A percentile compares a stretch with the other conserved stretches of the same genome.
phyloP scores from a whole-genome alignment of 1,140 invertebrate genomes.

The Matsumurasca onukii region DNA sequence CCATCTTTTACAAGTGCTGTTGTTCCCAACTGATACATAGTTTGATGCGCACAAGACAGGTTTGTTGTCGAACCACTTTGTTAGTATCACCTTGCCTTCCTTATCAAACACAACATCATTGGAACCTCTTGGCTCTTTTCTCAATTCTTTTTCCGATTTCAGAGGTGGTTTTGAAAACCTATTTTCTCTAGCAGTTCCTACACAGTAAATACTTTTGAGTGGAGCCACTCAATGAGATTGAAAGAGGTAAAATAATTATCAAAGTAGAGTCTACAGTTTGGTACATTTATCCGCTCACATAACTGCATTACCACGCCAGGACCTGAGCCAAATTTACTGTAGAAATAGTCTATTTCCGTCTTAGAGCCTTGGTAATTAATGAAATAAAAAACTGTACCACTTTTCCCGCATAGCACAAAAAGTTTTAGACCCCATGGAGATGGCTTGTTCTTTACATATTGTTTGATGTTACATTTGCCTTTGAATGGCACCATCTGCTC shows the following conservation, averaged over 20 bases:
- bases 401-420: slow-evolving; percentile 39
- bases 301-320: slow-evolving; percentile 18
- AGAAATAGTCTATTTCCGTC: slow-evolving; percentile 28
- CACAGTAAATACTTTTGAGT: slow-evolving; percentile 26
- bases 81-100: slow-evolving; percentile 21
- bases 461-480: slow-evolving; percentile 37
- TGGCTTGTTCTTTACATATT: slow-evolving; percentile 33
- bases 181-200: slow-evolving; percentile 33
- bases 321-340: slow-evolving; percentile 30
- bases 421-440: slow-evolving; percentile 40
- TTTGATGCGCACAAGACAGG: slow-evolving; percentile 30
- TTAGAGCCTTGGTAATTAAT: slow-evolving; percentile 40
- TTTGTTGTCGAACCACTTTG: slow-evolving; percentile 36
- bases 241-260: slow-evolving; percentile 39
- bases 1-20: slow-evolving; percentile 39
- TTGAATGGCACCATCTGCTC: slow-evolving; percentile 44
- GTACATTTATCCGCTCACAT: not conserved
- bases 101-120: slow-evolving; percentile 10
- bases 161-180: slow-evolving; percentile 34
- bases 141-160: slow-evolving; percentile 32
- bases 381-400: slow-evolving; percentile 42
- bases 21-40: slow-evolving; percentile 32
- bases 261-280: slow-evolving; percentile 33
- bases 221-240: slow-evolving; percentile 24
- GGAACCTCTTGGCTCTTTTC: slow-evolving; percentile 34